Conservation (phyloP, 2,113 vertebrate genomes). For the Anoplopoma fimbria region DNA sequence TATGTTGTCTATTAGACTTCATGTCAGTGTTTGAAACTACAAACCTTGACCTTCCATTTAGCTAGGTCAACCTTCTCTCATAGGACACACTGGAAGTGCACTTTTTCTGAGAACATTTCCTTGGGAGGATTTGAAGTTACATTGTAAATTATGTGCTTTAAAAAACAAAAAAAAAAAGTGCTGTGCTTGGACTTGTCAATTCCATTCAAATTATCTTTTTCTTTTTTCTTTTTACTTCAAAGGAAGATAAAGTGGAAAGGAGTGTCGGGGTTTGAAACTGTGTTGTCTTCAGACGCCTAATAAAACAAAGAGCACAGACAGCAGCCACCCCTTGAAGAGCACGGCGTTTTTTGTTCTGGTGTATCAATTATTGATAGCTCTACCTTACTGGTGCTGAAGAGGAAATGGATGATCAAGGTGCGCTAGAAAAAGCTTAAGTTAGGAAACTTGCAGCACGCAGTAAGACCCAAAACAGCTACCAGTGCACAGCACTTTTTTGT, state of each 20-base stretch:
- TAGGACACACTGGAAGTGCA: neutral
- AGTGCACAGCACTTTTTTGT: conserved; percentile 8
- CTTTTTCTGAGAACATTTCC: neutral
- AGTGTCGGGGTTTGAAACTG: conserved; percentile 31
- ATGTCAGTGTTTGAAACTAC: neutral
- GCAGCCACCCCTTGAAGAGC: conserved; percentile 40
- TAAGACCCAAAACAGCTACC: conserved; percentile 9
- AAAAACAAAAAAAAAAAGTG: too few relatives aligned
- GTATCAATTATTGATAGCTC: conserved; percentile 68
- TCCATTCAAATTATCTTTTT: conserved; percentile 26
- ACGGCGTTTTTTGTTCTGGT: conserved; percentile 36
- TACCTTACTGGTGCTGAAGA: conserved; percentile 24
- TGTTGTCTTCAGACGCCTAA: conserved; percentile 27
- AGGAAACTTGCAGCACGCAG: conserved; percentile 33
- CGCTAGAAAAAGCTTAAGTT: conserved; percentile 38
- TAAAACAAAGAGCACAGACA: conserved; percentile 49
- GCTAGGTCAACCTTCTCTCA: neutral
- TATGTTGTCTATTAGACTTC: neutral
- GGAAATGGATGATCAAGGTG: conserved; percentile 60
- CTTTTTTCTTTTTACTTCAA: conserved; percentile 30
- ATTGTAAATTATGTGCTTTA: neutral
- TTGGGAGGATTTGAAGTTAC: neutral
- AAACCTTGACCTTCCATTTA: conserved; percentile 19
- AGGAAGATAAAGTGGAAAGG: conserved; percentile 20
- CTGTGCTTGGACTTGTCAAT: conserved; percentile 41